Evolutionary conservation across 92 coral and sea anemone genomes (phyloP), one percentile per base, ranked within the genome.

Genomic region (Hydrozoanthus gracilis): DNA sequence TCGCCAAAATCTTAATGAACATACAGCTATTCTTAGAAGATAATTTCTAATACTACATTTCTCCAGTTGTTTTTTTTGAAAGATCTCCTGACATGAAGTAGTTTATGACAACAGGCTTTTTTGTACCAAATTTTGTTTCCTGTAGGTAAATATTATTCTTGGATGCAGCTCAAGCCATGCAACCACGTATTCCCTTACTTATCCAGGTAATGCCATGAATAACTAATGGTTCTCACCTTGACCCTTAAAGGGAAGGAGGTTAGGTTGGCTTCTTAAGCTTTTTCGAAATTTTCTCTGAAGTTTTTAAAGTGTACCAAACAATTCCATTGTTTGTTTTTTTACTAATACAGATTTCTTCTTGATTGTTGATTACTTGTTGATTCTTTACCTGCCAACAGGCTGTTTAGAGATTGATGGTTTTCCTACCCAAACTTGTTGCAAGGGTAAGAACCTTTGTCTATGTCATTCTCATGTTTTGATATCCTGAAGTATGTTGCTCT

Each of bases 111-210:
- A 27, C 39, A 27, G 39, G 39, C n/a, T 15, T 9, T 44, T 8
- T 71, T 35, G 47, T 8, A 71, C 6, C 13, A 14, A 73, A 73
- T 2, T 8, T 16, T n/a, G 27, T 14, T 4, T 15, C n/a, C 8
- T 15, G 15, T 3, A 39, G 8, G 9, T 10, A 45, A 15, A 73
- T 1, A 45, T 46, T 73, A 18, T 48, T 73, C 2, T 73, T 44
- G 77, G 77, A 73, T 73, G 77, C 12, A 73, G 77, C 18, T 20
- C 54, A 46, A 45, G 52, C 20, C 45, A 73, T 47, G 27, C 12
- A 1, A 48, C 54, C n/a, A 73, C 77, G n/a, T 8, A 45, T 48
- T 35, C 11, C 44, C 6, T 73, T 44, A 7, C 18, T 11, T 73
- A 73, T 73, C 77, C 77, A 73, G 77, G 77, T 73, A 73, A 27